These are phyloP conservation scores for Chrysochloris asiatica DNA, from an alignment of 2,113 vertebrate genomes.

Conservation along the genomic window DNA sequence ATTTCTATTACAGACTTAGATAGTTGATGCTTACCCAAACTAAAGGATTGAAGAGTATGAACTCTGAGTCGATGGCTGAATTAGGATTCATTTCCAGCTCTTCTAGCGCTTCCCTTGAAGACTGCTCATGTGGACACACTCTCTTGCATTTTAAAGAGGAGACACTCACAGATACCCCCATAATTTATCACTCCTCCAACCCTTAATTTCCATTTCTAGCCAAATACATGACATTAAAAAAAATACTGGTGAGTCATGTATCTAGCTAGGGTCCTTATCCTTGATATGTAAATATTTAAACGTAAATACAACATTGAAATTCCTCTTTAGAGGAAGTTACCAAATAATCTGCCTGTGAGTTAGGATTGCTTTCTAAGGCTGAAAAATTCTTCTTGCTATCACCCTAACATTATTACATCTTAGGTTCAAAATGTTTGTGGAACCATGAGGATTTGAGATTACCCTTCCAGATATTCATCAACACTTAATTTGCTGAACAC, in stretches of 20 bases:
- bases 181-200: neutral
- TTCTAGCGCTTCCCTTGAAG: neutral
- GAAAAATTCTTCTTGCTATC: neutral
- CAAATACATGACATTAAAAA: slow-evolving; percentile 51
- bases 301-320: neutral
- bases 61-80: neutral
- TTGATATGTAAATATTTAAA: slow-evolving; percentile 62
- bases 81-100: neutral
- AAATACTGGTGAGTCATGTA: neutral
- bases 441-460: fast-evolving
- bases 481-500: neutral
- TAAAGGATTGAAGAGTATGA: neutral
- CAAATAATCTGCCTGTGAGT: neutral
- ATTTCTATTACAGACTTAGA: neutral
- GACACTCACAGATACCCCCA: neutral
- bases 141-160: slow-evolving; percentile 41
- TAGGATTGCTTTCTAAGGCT: neutral
- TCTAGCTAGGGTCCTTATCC: slow-evolving; percentile 32
- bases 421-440: neutral
- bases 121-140: neutral
- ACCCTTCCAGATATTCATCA: neutral
- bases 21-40: slow-evolving; percentile 48
- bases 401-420: fast-evolving
- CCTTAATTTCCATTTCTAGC: neutral
- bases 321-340: neutral